These are phyloP conservation scores for Galeopterus variegatus DNA, from an alignment of 2,113 vertebrate genomes.

Conservation along the genomic window DNA sequence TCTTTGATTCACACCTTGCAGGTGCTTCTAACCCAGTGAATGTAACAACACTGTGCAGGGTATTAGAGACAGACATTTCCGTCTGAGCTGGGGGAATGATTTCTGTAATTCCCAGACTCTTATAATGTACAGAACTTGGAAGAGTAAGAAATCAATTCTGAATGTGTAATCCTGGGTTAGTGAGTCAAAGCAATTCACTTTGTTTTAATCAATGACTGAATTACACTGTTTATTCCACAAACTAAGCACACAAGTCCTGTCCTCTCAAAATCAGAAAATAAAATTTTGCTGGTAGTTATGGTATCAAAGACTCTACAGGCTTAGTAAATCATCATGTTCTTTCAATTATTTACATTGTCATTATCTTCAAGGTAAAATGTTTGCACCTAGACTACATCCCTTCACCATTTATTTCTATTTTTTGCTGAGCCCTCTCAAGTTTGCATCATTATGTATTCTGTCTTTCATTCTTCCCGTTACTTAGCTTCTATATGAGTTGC, in stretches of 20 bases:
- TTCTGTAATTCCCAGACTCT: background rate
- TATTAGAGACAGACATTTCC: background rate
- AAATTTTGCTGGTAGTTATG: background rate
- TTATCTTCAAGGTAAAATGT: slow-evolving; percentile 56
- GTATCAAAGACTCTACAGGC: background rate
- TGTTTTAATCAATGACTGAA: slow-evolving; percentile 71
- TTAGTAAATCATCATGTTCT: slow-evolving; percentile 20
- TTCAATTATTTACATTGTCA: slow-evolving; percentile 59
- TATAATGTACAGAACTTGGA: background rate
- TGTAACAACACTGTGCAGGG: background rate
- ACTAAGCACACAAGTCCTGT: background rate
- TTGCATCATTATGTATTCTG: slow-evolving; percentile 35
- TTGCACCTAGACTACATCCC: slow-evolving; percentile 12
- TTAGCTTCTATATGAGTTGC: slow-evolving; percentile 82
- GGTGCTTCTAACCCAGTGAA: background rate
- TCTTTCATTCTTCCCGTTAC: slow-evolving; percentile 70
- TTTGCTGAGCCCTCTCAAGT: slow-evolving; percentile 14
- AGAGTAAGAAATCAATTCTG: slow-evolving; percentile 64
- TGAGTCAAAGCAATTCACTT: slow-evolving; percentile 56
- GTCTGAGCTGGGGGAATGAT: background rate
- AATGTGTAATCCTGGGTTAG: slow-evolving; percentile 23
- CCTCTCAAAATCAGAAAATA: background rate
- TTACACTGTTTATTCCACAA: slow-evolving; percentile 28
- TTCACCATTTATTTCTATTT: slow-evolving; percentile 54
- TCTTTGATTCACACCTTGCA: background rate